These are phyloP conservation scores for Echeneis naucrates DNA, from an alignment of 2,797 vertebrate genomes.

Conservation along the genomic window DNA sequence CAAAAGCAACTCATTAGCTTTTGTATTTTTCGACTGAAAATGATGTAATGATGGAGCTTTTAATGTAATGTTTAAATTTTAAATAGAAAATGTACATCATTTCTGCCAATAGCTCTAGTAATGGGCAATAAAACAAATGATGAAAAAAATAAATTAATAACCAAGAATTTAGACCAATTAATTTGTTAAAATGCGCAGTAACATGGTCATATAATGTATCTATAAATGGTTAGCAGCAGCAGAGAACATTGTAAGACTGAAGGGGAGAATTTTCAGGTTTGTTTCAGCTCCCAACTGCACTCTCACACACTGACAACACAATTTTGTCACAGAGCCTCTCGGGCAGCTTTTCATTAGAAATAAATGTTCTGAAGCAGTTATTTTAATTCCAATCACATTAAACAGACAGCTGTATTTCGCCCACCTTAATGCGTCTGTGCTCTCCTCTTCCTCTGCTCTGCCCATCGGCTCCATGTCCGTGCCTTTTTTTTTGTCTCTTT, in stretches of 20 bases:
- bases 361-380: background rate
- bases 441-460: constrained; percentile 31
- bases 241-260: too few species aligned
- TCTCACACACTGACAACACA: background rate
- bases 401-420: constrained; percentile 1
- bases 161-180: too few species aligned
- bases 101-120: background rate
- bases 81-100: background rate
- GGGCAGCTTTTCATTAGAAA: background rate
- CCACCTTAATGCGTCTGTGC: constrained; percentile 49
- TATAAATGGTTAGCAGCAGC: background rate
- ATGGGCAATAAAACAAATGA: too few species aligned
- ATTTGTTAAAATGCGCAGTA: background rate
- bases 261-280: too few species aligned
- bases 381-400: background rate
- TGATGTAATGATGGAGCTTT: background rate
- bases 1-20: background rate
- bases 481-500: background rate
- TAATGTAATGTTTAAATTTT: background rate
- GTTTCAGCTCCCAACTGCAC: background rate
- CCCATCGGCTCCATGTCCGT: background rate
- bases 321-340: background rate
- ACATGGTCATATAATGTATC: background rate
- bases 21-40: background rate
- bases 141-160: too few species aligned